Base-by-base conservation (phyloP, 2,797 vertebrate species). In the Tiaroga cobitis region DNA sequence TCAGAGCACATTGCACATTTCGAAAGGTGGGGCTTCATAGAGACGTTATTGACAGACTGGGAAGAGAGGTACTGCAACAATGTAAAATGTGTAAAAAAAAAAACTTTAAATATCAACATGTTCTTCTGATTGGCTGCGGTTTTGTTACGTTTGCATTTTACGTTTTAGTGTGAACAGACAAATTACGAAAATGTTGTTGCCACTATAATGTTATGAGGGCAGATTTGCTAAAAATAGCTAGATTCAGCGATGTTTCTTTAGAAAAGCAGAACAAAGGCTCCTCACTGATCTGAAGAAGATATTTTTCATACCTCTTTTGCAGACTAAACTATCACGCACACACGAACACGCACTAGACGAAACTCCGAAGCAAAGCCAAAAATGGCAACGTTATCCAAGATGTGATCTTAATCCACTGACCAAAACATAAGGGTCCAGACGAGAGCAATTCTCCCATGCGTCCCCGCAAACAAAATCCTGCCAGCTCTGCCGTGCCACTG, bases 311-410 rank as follows among this genome's bases (percentile, higher is more conserved):
- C 37, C 15, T 73, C 67, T 73, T 51, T 37, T 63, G 39, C 77
- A 80, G 83, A 85, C 77, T 80, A 85, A 85, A 80, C 77, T 51
- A 73, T 80, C 46, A 68, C 24, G 6, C 75, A 29, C 63, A 75
- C 82, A 76, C 81, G 19, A 34, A 68, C 84, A 78, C 32, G 5
- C 43, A 21, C 79, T 83, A 89, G 89, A 90, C 88, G 69, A 89
- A 88, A 88, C 79, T 84, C 26, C 5, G 4, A 85, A 68, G 67
- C 41, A 65, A 85, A 65, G 77, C 77, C 68, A 73, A 70, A 85
- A 73, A 85, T 49, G 83, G 83, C 54, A 73, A 72, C 76, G 16
- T 19, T 85, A 85, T 73, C 76, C 83, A 49, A 69, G 24, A 59
- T 51, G 68, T 39, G 54, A 85, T 80, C 49, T 85, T 74, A 81